Evolutionary conservation across 2,113 vertebrate species (phyloP), one percentile per base, ranked within the genome.

Genomic region (Zapornia atra): DNA sequence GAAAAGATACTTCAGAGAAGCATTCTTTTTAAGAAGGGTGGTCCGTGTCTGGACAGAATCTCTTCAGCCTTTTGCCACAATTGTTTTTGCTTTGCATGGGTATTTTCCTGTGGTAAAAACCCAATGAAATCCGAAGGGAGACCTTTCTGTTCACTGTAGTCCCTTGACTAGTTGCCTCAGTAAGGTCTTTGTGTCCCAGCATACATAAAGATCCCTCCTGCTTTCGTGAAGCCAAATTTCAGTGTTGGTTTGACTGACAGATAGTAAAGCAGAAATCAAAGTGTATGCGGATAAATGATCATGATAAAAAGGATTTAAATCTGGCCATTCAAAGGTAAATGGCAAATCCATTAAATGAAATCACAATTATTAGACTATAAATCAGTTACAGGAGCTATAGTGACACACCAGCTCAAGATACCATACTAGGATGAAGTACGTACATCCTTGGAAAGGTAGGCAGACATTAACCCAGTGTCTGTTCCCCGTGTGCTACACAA

Each of bases 401-500:
- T 71, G 38, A 36, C 28, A 42, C 29, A 60, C 9, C 33, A 64
- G 26, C 29, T 92, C 56, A 56, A 81, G 65, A 60, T 26, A 40
- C 5, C 1, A 11, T 26, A 5, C 22, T 9, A 40, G 33, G 53
- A 51, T 15, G 64, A 79, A 51, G 29, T 29, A 34, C 2, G 13
- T n/a, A 8, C 44, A 46, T 46, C 44, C 57, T 80, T 34, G 24
- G 36, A 31, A 70, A 63, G 61, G 42, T 24, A 68, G 9, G 71
- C 50, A 86, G 61, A 51, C 17, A 9, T 86, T 40, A 92, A 18
- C 70, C 4, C 1, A 57, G 4, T 69, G 54, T 61, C 65, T 53
- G 20, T 75, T 87, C 42, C 26, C 4, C 0, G 0, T 24, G 38
- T 87, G 29, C 48, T 82, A 28, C 48, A 16, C 6, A 16, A 78